phyloP scores from a whole-genome alignment of 2,888 invertebrate genomes.

The Drosophila paracracens region DNA sequence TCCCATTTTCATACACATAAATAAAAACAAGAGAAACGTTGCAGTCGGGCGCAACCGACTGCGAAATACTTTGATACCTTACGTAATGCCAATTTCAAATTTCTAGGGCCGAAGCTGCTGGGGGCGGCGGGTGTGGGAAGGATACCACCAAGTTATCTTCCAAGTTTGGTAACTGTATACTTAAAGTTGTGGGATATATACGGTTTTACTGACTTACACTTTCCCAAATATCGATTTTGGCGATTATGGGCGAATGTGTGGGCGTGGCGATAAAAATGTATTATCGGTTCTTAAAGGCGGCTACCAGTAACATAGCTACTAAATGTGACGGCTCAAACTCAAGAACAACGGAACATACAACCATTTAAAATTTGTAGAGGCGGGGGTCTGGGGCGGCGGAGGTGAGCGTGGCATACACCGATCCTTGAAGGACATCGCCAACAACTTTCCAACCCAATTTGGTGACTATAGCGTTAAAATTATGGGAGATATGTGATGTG shows the following conservation, averaged over 20 bases:
- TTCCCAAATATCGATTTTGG: background rate
- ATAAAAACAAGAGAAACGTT: background rate
- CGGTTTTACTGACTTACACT: background rate
- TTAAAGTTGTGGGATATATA: background rate
- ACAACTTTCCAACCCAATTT: background rate
- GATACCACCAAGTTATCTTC: background rate
- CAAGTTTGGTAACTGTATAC: background rate
- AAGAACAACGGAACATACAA: background rate
- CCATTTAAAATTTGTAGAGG: background rate
- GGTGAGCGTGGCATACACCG: no score
- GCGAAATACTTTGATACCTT: background rate
- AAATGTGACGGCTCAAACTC: background rate
- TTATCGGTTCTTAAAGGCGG: background rate
- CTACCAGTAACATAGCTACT: no score
- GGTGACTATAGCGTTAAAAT: background rate
- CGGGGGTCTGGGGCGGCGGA: no score
- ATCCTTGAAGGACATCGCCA: no score
- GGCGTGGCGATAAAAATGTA: background rate
- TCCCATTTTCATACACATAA: background rate
- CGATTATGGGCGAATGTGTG: background rate
- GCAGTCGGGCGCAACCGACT: background rate
- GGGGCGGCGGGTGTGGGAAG: background rate
- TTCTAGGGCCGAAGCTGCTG: no score
- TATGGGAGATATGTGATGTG: no score
- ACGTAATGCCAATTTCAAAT: background rate